Evolutionary conservation across 2,797 vertebrate species (phyloP).

Genomic region (Meriones psammophilus): DNA sequence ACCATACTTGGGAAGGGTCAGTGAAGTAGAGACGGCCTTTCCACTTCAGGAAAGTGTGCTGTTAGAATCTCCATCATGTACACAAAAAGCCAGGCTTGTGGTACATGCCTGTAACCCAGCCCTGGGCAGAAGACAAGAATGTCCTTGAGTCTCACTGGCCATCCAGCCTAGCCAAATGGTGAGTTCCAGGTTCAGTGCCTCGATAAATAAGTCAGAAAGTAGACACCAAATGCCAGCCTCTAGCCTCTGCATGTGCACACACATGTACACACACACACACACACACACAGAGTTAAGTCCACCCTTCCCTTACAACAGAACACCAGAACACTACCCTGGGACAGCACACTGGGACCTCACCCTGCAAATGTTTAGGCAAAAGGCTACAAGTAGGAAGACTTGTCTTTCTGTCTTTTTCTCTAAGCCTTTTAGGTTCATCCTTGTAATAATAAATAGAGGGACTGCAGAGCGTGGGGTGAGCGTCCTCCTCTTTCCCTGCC

Average conservation of each 20-base stretch:
- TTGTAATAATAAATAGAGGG: background rate
- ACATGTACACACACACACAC: background rate
- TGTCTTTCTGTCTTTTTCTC: background rate
- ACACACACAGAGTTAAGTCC: constrained; percentile 49
- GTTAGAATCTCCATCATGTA: background rate
- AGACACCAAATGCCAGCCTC: background rate
- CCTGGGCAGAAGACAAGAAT: too few relatives aligned
- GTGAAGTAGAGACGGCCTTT: background rate
- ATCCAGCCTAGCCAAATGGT: background rate
- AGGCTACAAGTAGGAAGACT: background rate
- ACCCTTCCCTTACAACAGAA: constrained; percentile 70
- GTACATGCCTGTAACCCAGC: background rate
- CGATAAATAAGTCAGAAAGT: background rate
- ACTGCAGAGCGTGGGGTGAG: background rate
- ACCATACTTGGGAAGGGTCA: background rate
- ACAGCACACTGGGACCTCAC: background rate
- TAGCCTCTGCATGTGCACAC: background rate
- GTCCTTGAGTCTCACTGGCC: background rate
- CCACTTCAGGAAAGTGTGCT: constrained; percentile 33
- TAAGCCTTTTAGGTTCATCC: background rate
- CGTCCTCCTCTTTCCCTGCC: background rate
- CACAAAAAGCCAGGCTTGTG: background rate
- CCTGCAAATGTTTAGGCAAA: background rate
- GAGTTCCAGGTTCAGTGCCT: background rate
- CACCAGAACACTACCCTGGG: background rate